Conservation (phyloP, 2,113 vertebrate genomes). For the Dipodomys spectabilis region DNA sequence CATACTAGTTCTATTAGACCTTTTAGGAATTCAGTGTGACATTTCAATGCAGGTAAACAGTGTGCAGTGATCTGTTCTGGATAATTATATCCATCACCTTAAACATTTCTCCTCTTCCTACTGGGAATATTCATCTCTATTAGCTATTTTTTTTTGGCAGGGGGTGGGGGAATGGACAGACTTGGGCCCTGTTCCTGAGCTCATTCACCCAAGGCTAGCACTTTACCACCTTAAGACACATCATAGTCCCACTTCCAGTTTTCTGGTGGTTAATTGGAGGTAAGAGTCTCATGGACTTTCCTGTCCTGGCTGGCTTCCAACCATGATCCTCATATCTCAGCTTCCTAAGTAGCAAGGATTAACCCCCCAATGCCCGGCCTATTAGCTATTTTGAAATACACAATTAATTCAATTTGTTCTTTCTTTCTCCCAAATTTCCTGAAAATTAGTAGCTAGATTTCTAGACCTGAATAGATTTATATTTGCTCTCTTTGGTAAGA, state of each 20-base stretch:
- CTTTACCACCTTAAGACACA: too few species aligned
- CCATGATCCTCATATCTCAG: too few species aligned
- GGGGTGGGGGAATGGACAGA: too few species aligned
- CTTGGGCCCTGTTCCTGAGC: too few species aligned
- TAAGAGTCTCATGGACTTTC: too few species aligned
- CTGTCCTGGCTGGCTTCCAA: too few species aligned
- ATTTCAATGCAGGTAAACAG: neutral
- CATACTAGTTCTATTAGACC: neutral
- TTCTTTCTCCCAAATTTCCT: constrained; percentile 12
- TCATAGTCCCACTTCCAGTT: too few species aligned
- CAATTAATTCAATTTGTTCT: neutral
- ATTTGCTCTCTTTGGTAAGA: constrained; percentile 17
- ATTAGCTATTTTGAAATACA: neutral
- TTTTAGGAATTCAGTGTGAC: neutral
- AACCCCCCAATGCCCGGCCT: neutral
- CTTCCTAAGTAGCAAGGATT: too few species aligned
- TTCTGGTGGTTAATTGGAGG: too few species aligned
- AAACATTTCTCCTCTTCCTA: neutral
- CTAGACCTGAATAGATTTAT: neutral
- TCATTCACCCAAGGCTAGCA: too few species aligned
- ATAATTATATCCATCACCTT: neutral
- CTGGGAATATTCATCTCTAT: neutral
- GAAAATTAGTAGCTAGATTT: neutral
- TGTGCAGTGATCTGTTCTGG: neutral
- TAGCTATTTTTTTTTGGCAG: neutral